Conservation (phyloP, 1,140 invertebrate genomes). For the Saccostrea echinata region DNA sequence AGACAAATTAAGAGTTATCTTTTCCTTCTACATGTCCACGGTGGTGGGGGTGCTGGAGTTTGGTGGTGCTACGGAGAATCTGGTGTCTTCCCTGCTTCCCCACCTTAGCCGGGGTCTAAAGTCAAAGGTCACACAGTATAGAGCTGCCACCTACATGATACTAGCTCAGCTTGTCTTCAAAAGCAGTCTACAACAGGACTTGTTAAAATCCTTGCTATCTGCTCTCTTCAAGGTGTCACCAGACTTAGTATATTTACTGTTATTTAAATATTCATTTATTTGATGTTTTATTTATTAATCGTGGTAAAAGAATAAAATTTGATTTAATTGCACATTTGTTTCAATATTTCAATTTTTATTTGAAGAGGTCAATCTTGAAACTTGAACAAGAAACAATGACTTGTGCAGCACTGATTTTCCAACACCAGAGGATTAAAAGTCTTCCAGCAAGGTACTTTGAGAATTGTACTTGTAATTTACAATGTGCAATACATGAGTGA, state of each 20-base stretch:
- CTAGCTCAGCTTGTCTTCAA: conserved; percentile 85
- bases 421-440: conserved; percentile 68
- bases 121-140: conserved; percentile 86
- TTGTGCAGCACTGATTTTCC: conserved; percentile 73
- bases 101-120: conserved; percentile 86
- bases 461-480: not conserved
- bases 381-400: conserved; percentile 67
- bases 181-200: conserved; percentile 83
- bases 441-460: not conserved
- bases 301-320: not conserved
- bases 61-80: conserved; percentile 84
- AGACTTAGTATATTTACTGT: not conserved
- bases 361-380: not conserved
- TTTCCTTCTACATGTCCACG: conserved; percentile 89
- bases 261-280: not conserved
- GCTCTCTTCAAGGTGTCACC: conserved; percentile 75
- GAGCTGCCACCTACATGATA: conserved; percentile 88
- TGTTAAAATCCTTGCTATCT: conserved; percentile 84
- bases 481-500: no score
- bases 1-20: conserved; percentile 84
- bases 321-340: not conserved
- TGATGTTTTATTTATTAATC: not conserved
- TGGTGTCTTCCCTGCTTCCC: conserved; percentile 87
- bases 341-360: not conserved
- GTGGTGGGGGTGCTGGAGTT: conserved; percentile 86